Evolutionary conservation across 2,888 invertebrate species (phyloP).

Genomic region (Stenoptilia bipunctidactyla): DNA sequence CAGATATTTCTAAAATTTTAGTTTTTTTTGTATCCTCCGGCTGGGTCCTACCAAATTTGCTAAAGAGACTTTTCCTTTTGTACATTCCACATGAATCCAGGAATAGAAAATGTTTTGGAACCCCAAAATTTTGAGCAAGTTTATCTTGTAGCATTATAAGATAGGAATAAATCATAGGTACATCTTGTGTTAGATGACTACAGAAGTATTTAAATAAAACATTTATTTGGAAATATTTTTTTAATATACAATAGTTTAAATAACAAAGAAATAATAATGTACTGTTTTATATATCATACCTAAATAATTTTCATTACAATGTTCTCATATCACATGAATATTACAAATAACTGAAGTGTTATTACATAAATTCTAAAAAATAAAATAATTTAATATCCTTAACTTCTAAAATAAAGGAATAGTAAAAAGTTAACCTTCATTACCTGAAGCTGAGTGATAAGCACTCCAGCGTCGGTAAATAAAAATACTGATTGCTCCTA

Average conservation of each 20-base stretch:
- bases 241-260: not conserved
- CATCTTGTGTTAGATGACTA: too few species aligned
- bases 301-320: not conserved
- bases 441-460: conserved; percentile 29
- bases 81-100: too few species aligned
- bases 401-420: conserved; percentile 9
- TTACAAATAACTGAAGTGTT: too few species aligned
- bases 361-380: not conserved
- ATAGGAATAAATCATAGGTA: too few species aligned
- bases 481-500: conserved; percentile 55
- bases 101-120: too few species aligned
- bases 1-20: too few species aligned
- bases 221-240: conserved; percentile 11
- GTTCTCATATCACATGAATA: not conserved
- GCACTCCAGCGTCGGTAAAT: conserved; percentile 57
- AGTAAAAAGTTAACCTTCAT: conserved; percentile 32
- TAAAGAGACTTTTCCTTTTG: too few species aligned
- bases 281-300: not conserved
- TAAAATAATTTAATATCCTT: conserved; percentile 10
- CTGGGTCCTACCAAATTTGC: too few species aligned
- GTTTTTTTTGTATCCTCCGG: too few species aligned
- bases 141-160: too few species aligned
- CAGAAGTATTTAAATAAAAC: conserved; percentile 9
- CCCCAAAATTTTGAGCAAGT: too few species aligned
- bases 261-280: too few species aligned